Evolutionary conservation across 2,797 vertebrate genomes (phyloP).

Genomic region (Oophaga sylvatica): DNA sequence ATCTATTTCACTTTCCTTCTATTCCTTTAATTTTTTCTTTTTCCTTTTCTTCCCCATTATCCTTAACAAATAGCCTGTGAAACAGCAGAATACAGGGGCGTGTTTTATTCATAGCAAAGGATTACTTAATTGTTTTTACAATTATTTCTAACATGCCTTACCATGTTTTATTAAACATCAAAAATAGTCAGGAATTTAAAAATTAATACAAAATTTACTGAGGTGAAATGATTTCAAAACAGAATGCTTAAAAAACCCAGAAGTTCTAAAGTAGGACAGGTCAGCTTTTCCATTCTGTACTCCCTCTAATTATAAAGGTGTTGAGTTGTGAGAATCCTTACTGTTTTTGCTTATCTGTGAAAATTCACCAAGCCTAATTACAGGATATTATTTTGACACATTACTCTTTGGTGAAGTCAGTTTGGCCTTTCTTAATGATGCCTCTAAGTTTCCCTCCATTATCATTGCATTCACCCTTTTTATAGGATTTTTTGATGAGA

Average conservation of each 20-base stretch:
- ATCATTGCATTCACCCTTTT: neutral
- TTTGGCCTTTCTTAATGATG: constrained; percentile 20
- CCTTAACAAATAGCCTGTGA: neutral
- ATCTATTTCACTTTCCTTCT: too few relatives aligned
- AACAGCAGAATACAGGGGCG: constrained; percentile 5
- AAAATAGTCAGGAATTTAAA: constrained; percentile 41
- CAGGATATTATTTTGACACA: neutral
- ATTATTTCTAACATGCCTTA: constrained; percentile 22
- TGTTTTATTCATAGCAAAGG: constrained; percentile 47
- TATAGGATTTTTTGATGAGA: neutral
- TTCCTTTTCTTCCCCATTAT: neutral
- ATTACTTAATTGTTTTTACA: constrained; percentile 45
- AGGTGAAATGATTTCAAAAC: constrained; percentile 1
- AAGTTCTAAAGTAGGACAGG: constrained; percentile 8
- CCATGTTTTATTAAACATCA: constrained; percentile 46
- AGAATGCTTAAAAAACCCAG: neutral
- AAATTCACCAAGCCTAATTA: neutral
- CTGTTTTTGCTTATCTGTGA: constrained; percentile 10
- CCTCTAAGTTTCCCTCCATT: neutral
- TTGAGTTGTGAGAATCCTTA: neutral
- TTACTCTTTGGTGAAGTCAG: neutral
- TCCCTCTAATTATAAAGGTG: constrained; percentile 31
- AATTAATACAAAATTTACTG: constrained; percentile 38
- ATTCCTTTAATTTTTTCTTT: too few relatives aligned
- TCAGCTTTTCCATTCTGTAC: neutral